Evolutionary conservation across 2,888 invertebrate genomes (phyloP), one percentile per base, ranked within the genome.

Genomic region (Teleogryllus oceanicus): DNA sequence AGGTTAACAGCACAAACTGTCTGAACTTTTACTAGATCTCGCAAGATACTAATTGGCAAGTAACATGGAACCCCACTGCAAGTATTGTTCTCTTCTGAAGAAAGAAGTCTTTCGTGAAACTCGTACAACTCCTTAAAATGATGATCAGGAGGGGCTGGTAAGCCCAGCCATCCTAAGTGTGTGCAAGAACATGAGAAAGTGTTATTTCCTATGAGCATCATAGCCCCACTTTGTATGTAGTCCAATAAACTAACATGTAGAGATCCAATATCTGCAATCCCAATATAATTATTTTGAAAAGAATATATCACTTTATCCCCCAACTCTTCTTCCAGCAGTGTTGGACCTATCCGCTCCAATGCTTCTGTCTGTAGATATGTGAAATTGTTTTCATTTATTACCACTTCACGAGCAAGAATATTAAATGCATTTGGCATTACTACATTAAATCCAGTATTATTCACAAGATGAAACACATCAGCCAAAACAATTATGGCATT

Each of bases 131-230:
- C 51, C 1, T 76, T 37, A 51, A 24, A 50, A 21, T 75, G 51
- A 24, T 62, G 37, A 37, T 37, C 37, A 37, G 8, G 37, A 37
- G 37, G 37, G 13, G 79, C 79, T 10, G 76, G 37, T 16, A 77
- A 20, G 16, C 18, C 77, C 21, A 79, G 49, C 79, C 79, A 79
- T 8, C 75, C 79, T 16, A 79, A 62, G 51, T 77, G 76, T 13
- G 21, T 51, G 24, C 79, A 79, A 13, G 79, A 79, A 77, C 79
- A 79, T 24, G 20, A 51, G 20, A 79, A 79, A 5, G 13, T 76
- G n/a, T 79, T 79, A 62, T 77, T 62, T 50, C 50, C 74, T 20
- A 77, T n/a, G 18, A 24, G 5, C 51, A 79, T 20, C 24, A n/a
- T 1, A 18, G 50, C 79, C 24, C 51, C 20, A 2, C 20, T 37